A percentile compares a stretch with the other conserved stretches of the same genome.
These are phyloP conservation scores for Salarias fasciatus DNA, from an alignment of 2,797 vertebrate genomes.

Conservation along the genomic window DNA sequence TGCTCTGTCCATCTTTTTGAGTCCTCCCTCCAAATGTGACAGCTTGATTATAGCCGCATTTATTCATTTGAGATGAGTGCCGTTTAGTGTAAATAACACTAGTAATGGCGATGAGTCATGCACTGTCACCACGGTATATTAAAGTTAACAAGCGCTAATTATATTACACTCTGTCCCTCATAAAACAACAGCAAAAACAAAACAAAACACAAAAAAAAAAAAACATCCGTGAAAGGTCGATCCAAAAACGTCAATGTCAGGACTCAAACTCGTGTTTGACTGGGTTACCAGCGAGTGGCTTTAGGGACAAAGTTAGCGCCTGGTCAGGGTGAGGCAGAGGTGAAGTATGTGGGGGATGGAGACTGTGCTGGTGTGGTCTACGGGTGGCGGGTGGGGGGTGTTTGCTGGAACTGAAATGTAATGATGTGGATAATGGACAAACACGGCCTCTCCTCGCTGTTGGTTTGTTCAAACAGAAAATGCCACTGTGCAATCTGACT, in stretches of 20 bases:
- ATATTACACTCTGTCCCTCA: background rate
- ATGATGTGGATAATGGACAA: constrained; percentile 66
- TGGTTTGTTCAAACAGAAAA: constrained; percentile 62
- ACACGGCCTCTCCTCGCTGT: constrained; percentile 45
- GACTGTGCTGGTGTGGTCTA: constrained; percentile 19
- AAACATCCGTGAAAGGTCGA: background rate
- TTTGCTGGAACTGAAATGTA: constrained; percentile 53
- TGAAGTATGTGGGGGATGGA: constrained; percentile 5
- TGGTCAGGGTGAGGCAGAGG: constrained; percentile 47
- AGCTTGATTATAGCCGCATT: too few species aligned
- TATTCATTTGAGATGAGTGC: too few species aligned
- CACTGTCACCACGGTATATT: too few species aligned
- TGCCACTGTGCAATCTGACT: constrained; percentile 81
- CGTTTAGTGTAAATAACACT: too few species aligned
- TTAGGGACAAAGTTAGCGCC: constrained; percentile 27
- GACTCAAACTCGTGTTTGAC: constrained; percentile 10
- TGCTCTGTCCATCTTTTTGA: too few species aligned
- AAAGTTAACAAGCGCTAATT: background rate
- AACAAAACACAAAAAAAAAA: too few species aligned
- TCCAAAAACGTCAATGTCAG: constrained; percentile 1
- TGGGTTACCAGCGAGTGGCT: constrained; percentile 23
- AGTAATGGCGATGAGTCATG: too few species aligned
- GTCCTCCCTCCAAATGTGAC: too few species aligned
- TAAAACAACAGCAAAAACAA: constrained; percentile 1
- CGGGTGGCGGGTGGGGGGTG: constrained; percentile 14